Evolutionary conservation across 2,113 vertebrate genomes (phyloP).

Genomic region (human): GRCh38 chr20:20865501-20866000

Average conservation of each 20-base stretch:
- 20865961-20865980: conserved; percentile 41
- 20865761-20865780: background rate
- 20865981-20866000: conserved; percentile 34
- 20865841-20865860: background rate
- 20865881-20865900: conserved; percentile 32
- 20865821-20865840: background rate
- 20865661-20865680: background rate
- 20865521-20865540: background rate
- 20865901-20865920: conserved; percentile 59
- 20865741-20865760: conserved; percentile 11
- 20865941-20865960: conserved; percentile 51
- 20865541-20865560: background rate
- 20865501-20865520: too few species aligned
- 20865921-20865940: conserved; percentile 53
- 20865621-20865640: background rate
- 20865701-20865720: background rate
- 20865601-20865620: background rate
- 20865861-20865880: background rate
- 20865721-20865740: background rate
- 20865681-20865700: background rate
- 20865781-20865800: background rate
- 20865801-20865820: background rate
- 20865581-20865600: background rate
- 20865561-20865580: background rate
- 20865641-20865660: background rate